Conservation (phyloP, 2,113 vertebrate genomes). For the Anoura caudifer region DNA sequence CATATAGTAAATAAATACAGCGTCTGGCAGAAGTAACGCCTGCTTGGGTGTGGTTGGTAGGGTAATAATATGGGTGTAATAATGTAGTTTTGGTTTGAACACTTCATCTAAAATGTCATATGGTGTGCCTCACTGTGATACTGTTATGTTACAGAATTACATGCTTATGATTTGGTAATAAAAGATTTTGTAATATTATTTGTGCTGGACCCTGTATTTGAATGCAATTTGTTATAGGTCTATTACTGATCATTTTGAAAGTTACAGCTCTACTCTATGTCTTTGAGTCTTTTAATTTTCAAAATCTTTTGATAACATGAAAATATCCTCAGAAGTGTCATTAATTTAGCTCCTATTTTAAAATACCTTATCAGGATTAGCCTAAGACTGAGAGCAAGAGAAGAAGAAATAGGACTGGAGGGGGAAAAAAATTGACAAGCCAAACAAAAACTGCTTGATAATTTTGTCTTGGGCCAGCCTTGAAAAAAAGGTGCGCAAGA, state of each 20-base stretch:
- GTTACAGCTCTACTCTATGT: not conserved
- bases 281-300: slow-evolving; percentile 19
- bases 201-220: too few species aligned
- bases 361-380: not conserved
- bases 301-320: not conserved
- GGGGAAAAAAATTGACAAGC: not conserved
- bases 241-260: not conserved
- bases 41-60: too few species aligned
- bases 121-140: too few species aligned
- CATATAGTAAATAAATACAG: not conserved
- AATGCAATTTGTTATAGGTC: not conserved
- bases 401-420: not conserved
- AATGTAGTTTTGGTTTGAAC: too few species aligned
- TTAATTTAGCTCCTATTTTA: not conserved
- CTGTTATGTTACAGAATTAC: too few species aligned
- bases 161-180: too few species aligned
- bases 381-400: not conserved
- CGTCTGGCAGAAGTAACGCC: too few species aligned
- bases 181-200: too few species aligned
- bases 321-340: not conserved
- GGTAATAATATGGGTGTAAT: too few species aligned
- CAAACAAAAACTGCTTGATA: not conserved
- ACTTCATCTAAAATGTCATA: too few species aligned
- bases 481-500: not conserved
- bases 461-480: not conserved